Base-by-base conservation (phyloP, 2,888 invertebrate species). In the Synergus umbraculus region DNA sequence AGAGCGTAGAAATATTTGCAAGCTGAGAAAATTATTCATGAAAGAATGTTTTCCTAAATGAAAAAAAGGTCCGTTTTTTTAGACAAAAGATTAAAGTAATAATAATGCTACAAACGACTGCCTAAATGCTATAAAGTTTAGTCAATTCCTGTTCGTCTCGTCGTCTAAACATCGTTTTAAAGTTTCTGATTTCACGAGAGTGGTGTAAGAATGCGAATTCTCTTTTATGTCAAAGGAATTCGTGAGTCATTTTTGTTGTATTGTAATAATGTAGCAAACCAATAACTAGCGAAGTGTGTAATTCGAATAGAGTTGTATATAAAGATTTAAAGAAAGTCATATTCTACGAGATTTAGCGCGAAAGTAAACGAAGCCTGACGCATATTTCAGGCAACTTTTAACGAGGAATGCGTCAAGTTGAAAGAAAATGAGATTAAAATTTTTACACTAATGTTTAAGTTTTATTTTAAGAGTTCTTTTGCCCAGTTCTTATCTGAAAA, bases 261-360 rank as follows among this genome's bases (percentile, higher is more conserved):
- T 29, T 85, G 84, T 85, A 86, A 86, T 83, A 85, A 83, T 78
- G 78, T 85, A 87, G 84, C 80, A 76, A 82, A 69, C 77, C 82
- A 85, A 85, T 83, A 84, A 83, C 84, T 87, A 86, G 86, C 82
- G 80, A 85, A 86, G 83, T 85, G 85, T 84, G 83, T 86, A 86
- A 82, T 83, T 85, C 85, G 82, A 84, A 84, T 87, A 87, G 83
- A 83, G 76, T 83, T 89, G 89, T 89, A 89, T 79, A 89, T 89
- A 89, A 85, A 85, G 81, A 85, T 85, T 87, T 85, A 83, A 86
- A 84, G 89, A 90, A 90, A 90, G 90, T 90, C 88, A 88, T 89
- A 89, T 88, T 88, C 86, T 87, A 83, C 86, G 86, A 79, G 83
- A 85, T 81, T 65, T 83, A 86, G 77, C 84, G 83, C 79, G 67